Percentiles rank a stretch among this genome's conserved stretches.
Conservation (phyloP, 1,140 invertebrate species). For the Lucilia cuprina region DNA sequence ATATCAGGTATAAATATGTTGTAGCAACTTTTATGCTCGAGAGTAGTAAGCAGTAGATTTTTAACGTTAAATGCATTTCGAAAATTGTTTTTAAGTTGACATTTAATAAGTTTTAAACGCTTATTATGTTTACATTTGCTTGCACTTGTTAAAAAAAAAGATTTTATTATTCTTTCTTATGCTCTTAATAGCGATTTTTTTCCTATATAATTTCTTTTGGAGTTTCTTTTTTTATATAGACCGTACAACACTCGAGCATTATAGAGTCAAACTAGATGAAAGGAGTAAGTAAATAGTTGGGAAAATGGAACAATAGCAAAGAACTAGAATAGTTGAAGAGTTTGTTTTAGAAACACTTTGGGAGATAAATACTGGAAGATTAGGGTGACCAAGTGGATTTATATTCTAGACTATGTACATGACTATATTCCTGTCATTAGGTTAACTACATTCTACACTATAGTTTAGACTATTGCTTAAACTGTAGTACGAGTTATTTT, state of each 20-base stretch:
- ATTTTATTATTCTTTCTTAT: neutral
- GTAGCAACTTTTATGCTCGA: neutral
- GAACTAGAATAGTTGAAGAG: neutral
- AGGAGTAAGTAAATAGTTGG: neutral
- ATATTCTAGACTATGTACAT: too few species aligned
- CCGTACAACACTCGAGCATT: neutral
- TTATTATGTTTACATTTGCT: constrained; percentile 22
- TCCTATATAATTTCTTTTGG: too few species aligned
- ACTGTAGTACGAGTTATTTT: too few species aligned
- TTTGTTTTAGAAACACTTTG: neutral
- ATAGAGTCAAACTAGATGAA: neutral
- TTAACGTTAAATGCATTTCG: constrained; percentile 17
- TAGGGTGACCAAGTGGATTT: too few species aligned
- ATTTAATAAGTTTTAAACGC: constrained; percentile 34
- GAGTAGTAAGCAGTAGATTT: neutral
- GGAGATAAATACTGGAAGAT: too few species aligned
- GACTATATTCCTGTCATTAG: too few species aligned
- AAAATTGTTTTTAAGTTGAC: constrained; percentile 33
- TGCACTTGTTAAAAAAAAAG: neutral
- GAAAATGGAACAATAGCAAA: neutral
- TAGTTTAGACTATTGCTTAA: too few species aligned
- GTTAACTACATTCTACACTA: too few species aligned
- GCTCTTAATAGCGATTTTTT: neutral
- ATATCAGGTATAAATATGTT: too few species aligned
- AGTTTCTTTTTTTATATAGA: neutral